Evolutionary conservation across 2,113 vertebrate genomes (phyloP).

Genomic region (Oryzias melastigma): DNA sequence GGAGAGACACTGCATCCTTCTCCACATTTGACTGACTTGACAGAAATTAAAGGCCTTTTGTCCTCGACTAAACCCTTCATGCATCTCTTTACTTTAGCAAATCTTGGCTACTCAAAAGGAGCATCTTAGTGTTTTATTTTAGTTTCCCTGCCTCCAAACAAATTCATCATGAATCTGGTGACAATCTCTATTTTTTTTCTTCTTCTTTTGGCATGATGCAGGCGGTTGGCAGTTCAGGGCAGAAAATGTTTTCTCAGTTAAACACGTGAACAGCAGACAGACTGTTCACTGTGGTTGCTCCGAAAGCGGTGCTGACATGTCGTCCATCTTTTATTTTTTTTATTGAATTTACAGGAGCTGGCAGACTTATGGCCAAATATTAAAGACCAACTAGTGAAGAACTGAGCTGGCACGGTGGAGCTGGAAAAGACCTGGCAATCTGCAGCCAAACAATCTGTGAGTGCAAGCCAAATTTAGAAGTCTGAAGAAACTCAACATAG

Average conservation of each 20-base stretch:
- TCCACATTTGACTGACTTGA: slow-evolving; percentile 39
- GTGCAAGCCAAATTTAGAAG: background rate
- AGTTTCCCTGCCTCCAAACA: slow-evolving; percentile 15
- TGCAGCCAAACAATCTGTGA: slow-evolving; percentile 19
- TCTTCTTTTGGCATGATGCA: slow-evolving; percentile 46
- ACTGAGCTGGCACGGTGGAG: slow-evolving; percentile 9
- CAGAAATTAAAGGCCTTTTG: slow-evolving; percentile 30
- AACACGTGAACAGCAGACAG: slow-evolving; percentile 37
- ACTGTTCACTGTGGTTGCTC: slow-evolving; percentile 51
- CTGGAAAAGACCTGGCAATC: slow-evolving; percentile 4
- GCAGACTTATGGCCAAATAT: slow-evolving; percentile 28
- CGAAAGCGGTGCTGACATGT: slow-evolving; percentile 32
- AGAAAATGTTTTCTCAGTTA: slow-evolving; percentile 35
- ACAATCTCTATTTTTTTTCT: slow-evolving; percentile 38
- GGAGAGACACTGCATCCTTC: slow-evolving; percentile 30
- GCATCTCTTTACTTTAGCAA: slow-evolving; percentile 30
- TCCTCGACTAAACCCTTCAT: slow-evolving; percentile 40
- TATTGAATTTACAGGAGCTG: slow-evolving; percentile 39
- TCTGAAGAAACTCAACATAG: background rate
- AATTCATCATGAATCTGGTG: slow-evolving; percentile 14
- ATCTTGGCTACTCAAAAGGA: slow-evolving; percentile 4
- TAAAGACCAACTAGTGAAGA: slow-evolving; percentile 44
- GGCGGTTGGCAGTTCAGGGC: slow-evolving; percentile 21
- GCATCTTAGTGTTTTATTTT: slow-evolving; percentile 7
- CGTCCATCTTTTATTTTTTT: slow-evolving; percentile 45